Evolutionary conservation across 2,888 invertebrate species (phyloP), one percentile per base, ranked within the genome.

Genomic region (Philopedon plagiatum): DNA sequence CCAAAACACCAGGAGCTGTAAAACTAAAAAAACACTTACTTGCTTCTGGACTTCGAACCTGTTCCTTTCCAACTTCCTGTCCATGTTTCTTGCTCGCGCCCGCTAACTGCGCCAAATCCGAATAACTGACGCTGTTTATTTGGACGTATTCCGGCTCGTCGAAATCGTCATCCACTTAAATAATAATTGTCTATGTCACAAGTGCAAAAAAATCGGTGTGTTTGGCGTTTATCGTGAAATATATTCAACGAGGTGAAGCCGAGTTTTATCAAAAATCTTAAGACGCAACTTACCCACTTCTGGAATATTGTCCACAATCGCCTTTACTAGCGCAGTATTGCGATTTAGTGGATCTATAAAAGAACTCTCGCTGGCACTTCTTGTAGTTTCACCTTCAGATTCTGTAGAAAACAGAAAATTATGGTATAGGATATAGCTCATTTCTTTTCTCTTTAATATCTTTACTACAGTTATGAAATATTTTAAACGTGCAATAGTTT

Each of bases 91-190:
- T 63, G 26, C 23, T 63, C n/a, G 51, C 63, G 7, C 32, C 29
- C 5, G 37, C 7, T 21, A 63, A 4, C 37, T 37, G 51, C 0
- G 51, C 8, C 13, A 57, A 9, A 18, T 65, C 65, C 9, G 29
- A 13, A 9, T 32, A 65, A 0, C 7, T n/a, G 1, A 65, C 51
- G 3, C 44, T 57, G 19, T 65, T 61, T 1, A 68, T 60, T 15
- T 46, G 51, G 13, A 68, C 62, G 37, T 68, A 68, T 9, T 68
- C 68, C 0, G 68, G 68, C 19, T 46, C n/a, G 19, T 68, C 68
- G 11, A 19, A 60, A 18, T 44, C 32, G 1, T 58, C n/a, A 0
- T 67, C 67, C 4, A 29, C 64, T 65, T 5, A 21, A 62, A 34
- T 13, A 23, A 13, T 0, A 58, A n/a, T n/a, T n/a, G n/a, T n/a